Conservation (phyloP, 2,888 invertebrate genomes). For the Synergus laeviventris region DNA sequence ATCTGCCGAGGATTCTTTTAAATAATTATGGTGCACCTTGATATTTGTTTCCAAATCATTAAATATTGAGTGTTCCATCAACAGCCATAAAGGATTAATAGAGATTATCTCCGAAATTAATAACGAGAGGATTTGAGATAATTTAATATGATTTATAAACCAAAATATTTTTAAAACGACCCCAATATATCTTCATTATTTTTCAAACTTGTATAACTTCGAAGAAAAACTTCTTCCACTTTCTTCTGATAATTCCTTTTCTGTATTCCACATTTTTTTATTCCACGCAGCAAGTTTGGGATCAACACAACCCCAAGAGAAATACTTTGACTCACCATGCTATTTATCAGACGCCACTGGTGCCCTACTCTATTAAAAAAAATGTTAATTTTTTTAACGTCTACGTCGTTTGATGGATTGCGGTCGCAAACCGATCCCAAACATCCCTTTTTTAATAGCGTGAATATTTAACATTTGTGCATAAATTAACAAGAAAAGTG, state of each 20-base stretch:
- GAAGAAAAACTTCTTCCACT: neutral
- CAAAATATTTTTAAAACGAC: too few species aligned
- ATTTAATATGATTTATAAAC: too few species aligned
- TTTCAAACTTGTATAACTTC: neutral
- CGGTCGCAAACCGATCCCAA: neutral
- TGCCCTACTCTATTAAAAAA: constrained; percentile 23
- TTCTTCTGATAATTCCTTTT: neutral
- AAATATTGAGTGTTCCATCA: too few species aligned
- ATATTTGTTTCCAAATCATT: too few species aligned
- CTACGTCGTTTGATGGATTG: constrained; percentile 26
- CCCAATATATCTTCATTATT: neutral
- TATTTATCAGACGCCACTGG: constrained; percentile 26
- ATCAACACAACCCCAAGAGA: constrained; percentile 25
- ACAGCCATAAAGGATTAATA: too few species aligned
- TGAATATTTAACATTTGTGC: neutral
- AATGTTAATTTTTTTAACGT: constrained; percentile 34
- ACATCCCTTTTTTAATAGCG: neutral
- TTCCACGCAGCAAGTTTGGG: neutral
- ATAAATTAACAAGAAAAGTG: neutral
- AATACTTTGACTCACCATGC: constrained; percentile 31
- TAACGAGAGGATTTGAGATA: too few species aligned
- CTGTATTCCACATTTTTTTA: constrained; percentile 1
- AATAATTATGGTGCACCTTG: too few species aligned
- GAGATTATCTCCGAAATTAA: too few species aligned
- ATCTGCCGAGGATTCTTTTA: too few species aligned